Evolutionary conservation across 2,113 vertebrate genomes (phyloP).

Genomic region (Spermophilus dauricus): DNA sequence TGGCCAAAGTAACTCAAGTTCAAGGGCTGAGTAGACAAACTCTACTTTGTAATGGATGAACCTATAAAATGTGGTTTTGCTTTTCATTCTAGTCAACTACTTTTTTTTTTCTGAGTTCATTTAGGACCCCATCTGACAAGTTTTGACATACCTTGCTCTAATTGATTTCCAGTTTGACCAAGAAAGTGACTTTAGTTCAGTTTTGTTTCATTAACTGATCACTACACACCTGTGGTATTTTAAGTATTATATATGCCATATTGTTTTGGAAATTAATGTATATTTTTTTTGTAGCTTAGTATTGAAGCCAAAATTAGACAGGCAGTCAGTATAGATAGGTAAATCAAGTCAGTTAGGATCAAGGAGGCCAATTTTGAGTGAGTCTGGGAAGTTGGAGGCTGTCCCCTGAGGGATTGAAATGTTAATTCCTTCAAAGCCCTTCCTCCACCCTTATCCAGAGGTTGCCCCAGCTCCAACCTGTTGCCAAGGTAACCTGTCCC

Average conservation of each 20-base stretch:
- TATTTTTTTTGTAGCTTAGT: neutral
- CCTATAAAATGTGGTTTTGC: neutral
- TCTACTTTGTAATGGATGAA: too few species aligned
- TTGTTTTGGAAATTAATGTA: neutral
- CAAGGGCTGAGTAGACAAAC: neutral
- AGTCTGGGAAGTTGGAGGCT: too few species aligned
- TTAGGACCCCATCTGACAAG: neutral
- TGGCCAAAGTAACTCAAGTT: neutral
- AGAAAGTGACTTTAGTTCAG: neutral
- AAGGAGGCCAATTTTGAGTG: too few species aligned
- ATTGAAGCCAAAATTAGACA: too few species aligned
- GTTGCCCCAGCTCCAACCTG: too few species aligned
- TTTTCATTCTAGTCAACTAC: neutral
- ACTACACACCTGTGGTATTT: neutral
- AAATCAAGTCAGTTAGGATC: too few species aligned
- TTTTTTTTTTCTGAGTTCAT: neutral
- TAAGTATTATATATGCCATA: neutral
- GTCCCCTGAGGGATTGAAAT: too few species aligned
- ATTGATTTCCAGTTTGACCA: neutral
- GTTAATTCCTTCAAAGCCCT: too few species aligned
- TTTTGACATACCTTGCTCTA: neutral
- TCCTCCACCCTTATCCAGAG: too few species aligned
- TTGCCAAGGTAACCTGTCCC: too few species aligned
- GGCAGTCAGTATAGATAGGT: too few species aligned
- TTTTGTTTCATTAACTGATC: neutral